Percentiles rank a stretch among this genome's conserved stretches.
phyloP scores from a whole-genome alignment of 2,888 invertebrate species.

The Drepana falcataria region DNA sequence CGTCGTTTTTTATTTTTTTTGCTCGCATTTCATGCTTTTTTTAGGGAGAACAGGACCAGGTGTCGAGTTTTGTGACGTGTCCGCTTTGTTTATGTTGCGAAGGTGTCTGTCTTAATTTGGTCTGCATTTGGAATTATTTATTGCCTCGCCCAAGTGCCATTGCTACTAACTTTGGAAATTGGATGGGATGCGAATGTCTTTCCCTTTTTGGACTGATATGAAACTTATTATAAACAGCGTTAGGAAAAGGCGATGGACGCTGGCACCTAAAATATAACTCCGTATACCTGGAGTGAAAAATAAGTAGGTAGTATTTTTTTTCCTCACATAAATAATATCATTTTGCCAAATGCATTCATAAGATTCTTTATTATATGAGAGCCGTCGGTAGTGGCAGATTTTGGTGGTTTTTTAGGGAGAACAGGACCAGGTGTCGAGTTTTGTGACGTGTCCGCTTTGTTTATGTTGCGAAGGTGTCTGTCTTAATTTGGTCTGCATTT shows the following conservation, averaged over 20 bases:
- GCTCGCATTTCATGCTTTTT: conserved; percentile 41
- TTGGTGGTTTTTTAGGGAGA: conserved; percentile 36
- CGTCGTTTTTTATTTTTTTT: conserved; percentile 48
- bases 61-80: conserved; percentile 46
- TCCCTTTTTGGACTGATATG: not conserved
- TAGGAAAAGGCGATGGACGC: no score
- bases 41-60: conserved; percentile 40
- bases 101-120: conserved; percentile 40
- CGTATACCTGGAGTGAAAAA: no score
- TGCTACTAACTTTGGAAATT: not conserved
- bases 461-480: conserved; percentile 34
- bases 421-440: conserved; percentile 49
- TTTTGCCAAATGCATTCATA: no score
- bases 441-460: conserved; percentile 46
- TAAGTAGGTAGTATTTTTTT: no score
- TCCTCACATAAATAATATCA: no score
- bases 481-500: conserved; percentile 36
- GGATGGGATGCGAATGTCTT: not conserved
- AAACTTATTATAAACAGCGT: no score
- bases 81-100: conserved; percentile 42
- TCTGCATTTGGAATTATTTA: conserved; percentile 25
- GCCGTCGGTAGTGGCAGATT: no score
- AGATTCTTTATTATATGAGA: no score
- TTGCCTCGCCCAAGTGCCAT: conserved; percentile 2
- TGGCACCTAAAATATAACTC: no score